Percentiles rank a stretch among this genome's conserved stretches.
Evolutionary conservation across 2,797 vertebrate species (phyloP).

Genomic region (Florisuga fusca): DNA sequence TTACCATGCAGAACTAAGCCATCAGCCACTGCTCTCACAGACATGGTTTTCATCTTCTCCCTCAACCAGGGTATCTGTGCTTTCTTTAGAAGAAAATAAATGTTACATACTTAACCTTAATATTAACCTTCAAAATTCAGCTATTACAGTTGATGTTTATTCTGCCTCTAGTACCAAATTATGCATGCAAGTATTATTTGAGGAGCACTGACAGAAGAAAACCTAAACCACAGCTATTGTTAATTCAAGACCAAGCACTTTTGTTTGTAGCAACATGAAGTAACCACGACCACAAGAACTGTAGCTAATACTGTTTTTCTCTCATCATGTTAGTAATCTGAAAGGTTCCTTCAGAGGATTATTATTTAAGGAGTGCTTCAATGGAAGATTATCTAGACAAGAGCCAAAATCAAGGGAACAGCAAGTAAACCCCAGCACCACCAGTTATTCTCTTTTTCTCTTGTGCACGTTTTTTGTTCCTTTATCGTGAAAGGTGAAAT

Average conservation of each 20-base stretch:
- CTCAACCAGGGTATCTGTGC: neutral
- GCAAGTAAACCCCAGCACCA: neutral
- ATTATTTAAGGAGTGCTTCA: slow-evolving; percentile 22
- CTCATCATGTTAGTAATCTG: neutral
- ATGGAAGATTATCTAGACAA: neutral
- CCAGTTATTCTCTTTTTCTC: neutral
- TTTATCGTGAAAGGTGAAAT: neutral
- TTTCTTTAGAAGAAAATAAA: slow-evolving; percentile 16
- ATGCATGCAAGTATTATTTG: neutral
- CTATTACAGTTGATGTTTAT: slow-evolving; percentile 22
- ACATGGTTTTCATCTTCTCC: slow-evolving; percentile 11
- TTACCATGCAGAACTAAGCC: slow-evolving; percentile 62
- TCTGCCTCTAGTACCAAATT: slow-evolving; percentile 29
- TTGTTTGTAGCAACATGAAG: neutral
- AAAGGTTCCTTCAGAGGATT: slow-evolving; percentile 51
- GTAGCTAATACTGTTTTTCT: slow-evolving; percentile 13
- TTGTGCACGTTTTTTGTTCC: neutral
- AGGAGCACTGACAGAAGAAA: slow-evolving; percentile 6
- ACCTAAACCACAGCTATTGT: slow-evolving; percentile 13
- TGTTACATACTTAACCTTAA: slow-evolving; percentile 3
- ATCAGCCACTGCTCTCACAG: slow-evolving; percentile 42
- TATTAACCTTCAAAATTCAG: slow-evolving; percentile 45
- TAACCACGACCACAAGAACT: neutral
- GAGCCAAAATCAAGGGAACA: neutral
- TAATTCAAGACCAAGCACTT: neutral